Evolutionary conservation across 2,888 invertebrate species (phyloP), one percentile per base, ranked within the genome.

Genomic region (Chalcis sispes): DNA sequence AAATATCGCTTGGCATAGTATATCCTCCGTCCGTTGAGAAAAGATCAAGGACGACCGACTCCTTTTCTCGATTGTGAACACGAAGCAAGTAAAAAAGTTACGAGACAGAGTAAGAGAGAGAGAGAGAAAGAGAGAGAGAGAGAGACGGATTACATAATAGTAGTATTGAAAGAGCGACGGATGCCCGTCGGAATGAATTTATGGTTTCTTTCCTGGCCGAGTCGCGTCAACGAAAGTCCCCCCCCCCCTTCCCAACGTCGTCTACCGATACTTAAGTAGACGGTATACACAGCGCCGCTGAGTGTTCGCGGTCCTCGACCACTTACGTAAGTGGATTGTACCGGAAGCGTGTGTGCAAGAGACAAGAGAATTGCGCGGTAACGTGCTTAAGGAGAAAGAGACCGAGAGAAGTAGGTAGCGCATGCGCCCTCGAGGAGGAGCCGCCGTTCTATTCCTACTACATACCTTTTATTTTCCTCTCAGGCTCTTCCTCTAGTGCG

Each of bases 251-350:
- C 10, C 4, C 10, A n/a, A n/a, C n/a, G n/a, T n/a, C n/a, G n/a
- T n/a, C n/a, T n/a, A n/a, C n/a, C n/a, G n/a, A n/a, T n/a, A 36
- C 10, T 7, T 10, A 36, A 36, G 36, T 10, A 36, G 10, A 10
- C 36, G 36, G 36, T 0, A 10, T 8, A n/a, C n/a, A 10, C 32
- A 8, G 10, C 27, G 29, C n/a, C 18, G 46, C 23, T 29, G 15
- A 23, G 40, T 23, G 46, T 29, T 29, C 2, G 40, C 61, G 10
- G 23, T 18, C 29, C 50, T 15, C 32, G 50, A 32, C 54, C 67
- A 58, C 67, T 69, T 69, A 56, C 67, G 56, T 69, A 69, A 69
- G 67, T 69, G 67, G 67, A 69, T 67, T 58, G 58, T 29, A 46
- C 7, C 8, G 42, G 42, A 15, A 42, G 15, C 7, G 42, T 42